Base-by-base conservation (phyloP, 2,888 invertebrate genomes). In the Lasioglossum villosulum region DNA sequence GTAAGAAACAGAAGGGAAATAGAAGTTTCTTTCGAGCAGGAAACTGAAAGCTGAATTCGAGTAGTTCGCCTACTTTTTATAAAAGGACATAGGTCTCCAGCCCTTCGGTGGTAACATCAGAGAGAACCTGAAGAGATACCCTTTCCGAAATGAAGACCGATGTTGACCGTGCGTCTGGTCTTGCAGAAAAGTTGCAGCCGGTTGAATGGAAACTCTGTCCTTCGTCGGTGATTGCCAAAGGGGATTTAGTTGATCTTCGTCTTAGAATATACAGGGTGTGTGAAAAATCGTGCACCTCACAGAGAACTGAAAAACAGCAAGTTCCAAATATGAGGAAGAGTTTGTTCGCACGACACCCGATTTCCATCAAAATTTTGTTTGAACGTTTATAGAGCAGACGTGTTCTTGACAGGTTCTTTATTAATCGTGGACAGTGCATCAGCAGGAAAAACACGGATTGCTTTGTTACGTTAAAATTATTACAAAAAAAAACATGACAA, bases 121-220 rank as follows among this genome's bases (percentile, higher is more conserved):
- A 52, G 75, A 59, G 84, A 66, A 72, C 56, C 82, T 74, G 79
- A 86, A 82, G 77, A 80, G 72, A 80, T 66, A 86, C 90, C 90
- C 91, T 93, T 92, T 87, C 88, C 90, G 92, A 93, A 91, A 94
- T 93, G 93, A 94, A 93, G 92, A 88, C 87, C 86, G 86, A 88
- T 94, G 93, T 94, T 93, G 93, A 93, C 93, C 93, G 91, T 92
- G 88, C 88, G 93, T 93, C 93, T 93, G 90, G 91, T 88, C 89
- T 89, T 91, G 92, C 92, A 91, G 92, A 93, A 93, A 92, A 91
- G 90, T 89, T 89, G 82, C 86, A 86, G 88, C 80, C 80, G 75
- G 77, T 56, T 87, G 81, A 85, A 89, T 88, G 89, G 88, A 78
- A 81, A 75, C 16, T 52, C 34, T 71, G 75, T 10, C 70, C 34